A percentile compares a stretch with the other conserved stretches of the same genome.
Evolutionary conservation across 2,888 invertebrate genomes (phyloP).

Genomic region (Calliphora vomitoria): DNA sequence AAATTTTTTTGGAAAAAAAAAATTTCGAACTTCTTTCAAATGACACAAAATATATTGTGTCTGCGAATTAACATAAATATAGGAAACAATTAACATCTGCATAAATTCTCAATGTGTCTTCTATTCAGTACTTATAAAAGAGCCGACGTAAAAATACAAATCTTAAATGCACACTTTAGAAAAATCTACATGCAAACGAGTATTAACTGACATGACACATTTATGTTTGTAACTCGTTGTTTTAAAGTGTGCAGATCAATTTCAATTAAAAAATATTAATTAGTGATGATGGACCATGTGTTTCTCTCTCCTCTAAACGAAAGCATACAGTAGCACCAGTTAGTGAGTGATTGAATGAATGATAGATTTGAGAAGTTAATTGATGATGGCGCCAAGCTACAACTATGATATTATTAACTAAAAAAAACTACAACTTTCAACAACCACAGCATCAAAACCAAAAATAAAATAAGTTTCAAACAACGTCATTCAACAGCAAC

Average conservation of each 20-base stretch:
- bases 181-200: not conserved
- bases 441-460: conserved; percentile 26
- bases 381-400: conserved; percentile 78
- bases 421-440: conserved; percentile 39
- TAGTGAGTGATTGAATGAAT: conserved; percentile 16
- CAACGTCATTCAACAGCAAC: conserved; percentile 22
- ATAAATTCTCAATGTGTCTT: not conserved
- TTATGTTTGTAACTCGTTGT: not conserved
- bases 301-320: conserved; percentile 3
- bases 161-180: not conserved
- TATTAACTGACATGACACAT: conserved; percentile 2
- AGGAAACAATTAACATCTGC: too few relatives aligned
- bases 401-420: conserved; percentile 19
- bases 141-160: not conserved
- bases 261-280: conserved; percentile 4
- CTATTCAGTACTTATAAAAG: not conserved
- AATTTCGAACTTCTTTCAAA: too few relatives aligned
- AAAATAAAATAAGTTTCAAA: conserved; percentile 29
- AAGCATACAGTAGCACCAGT: not conserved
- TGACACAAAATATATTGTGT: too few relatives aligned
- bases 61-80: too few relatives aligned
- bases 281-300: conserved; percentile 1
- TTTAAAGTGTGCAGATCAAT: conserved; percentile 6
- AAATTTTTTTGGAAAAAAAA: too few relatives aligned
- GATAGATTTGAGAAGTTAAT: conserved; percentile 73